Evolutionary conservation across 1,140 invertebrate genomes (phyloP).

Genomic region (Polypedilum vanderplanki): DNA sequence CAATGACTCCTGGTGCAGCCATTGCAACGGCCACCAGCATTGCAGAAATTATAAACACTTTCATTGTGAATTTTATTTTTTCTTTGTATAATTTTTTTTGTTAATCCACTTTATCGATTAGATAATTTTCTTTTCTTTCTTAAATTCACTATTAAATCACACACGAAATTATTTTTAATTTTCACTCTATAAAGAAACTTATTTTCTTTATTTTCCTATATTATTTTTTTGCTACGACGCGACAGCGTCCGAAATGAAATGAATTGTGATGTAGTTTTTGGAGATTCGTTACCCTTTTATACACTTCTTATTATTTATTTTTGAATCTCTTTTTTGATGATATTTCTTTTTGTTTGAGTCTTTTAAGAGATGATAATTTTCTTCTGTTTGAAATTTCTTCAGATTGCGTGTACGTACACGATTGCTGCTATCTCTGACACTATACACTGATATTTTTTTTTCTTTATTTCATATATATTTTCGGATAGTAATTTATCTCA

Average conservation of each 20-base stretch:
- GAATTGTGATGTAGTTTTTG: conserved; percentile 28
- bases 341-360: conserved; percentile 21
- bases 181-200: not conserved
- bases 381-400: conserved; percentile 24
- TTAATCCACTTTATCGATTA: conserved; percentile 4
- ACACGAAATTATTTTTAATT: too few species aligned
- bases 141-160: not conserved
- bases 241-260: conserved; percentile 15
- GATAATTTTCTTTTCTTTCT: not conserved
- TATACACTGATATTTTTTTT: not conserved
- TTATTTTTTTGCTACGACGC: conserved; percentile 21
- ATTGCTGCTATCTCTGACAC: not conserved
- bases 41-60: conserved; percentile 41
- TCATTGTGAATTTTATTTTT: conserved; percentile 41
- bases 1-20: conserved; percentile 42
- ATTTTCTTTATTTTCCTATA: not conserved
- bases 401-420: conserved; percentile 5
- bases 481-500: not conserved
- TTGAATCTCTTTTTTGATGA: conserved; percentile 22
- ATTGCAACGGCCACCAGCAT: conserved; percentile 36
- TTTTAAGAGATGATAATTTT: conserved; percentile 26
- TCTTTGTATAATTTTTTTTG: not conserved
- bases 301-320: conserved; percentile 29
- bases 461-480: not conserved
- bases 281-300: conserved; percentile 26